Evolutionary conservation across 1,140 invertebrate genomes (phyloP).

Genomic region (Hermatobates lingyangjiaoensis): DNA sequence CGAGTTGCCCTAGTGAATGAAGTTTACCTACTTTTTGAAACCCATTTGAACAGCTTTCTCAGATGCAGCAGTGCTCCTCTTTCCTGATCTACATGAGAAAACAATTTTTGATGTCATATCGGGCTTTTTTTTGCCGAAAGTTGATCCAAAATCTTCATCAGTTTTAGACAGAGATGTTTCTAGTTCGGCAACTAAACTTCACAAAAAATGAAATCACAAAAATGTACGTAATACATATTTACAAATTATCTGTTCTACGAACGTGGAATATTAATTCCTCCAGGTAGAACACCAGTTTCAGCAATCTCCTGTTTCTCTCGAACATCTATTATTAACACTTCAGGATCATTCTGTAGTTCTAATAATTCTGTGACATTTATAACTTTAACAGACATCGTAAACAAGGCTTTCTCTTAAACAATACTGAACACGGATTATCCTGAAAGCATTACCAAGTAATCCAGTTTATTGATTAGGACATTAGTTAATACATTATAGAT

Average conservation of each 20-base stretch:
- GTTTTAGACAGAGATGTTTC: not conserved
- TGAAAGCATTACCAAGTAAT: no score
- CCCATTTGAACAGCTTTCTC: constrained; percentile 5
- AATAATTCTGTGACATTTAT: constrained; percentile 2
- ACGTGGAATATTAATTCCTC: constrained; percentile 15
- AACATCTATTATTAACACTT: constrained; percentile 14
- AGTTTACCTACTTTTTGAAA: constrained; percentile 13
- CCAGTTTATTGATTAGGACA: no score
- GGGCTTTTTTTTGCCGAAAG: not conserved
- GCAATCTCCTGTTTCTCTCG: constrained; percentile 13
- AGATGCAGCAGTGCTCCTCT: constrained; percentile 13
- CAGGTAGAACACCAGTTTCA: constrained; percentile 14
- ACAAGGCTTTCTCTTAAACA: no score
- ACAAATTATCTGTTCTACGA: no score
- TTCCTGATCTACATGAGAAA: constrained; percentile 16
- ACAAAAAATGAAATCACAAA: not conserved
- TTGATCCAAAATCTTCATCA: not conserved
- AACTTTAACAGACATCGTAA: not conserved
- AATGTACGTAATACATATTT: not conserved
- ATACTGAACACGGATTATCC: no score
- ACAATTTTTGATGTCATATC: constrained; percentile 3
- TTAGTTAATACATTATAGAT: no score
- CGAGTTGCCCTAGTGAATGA: not conserved
- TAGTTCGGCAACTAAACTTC: not conserved
- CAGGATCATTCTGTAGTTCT: constrained; percentile 1